A percentile compares a stretch with the other conserved stretches of the same genome.
These are phyloP conservation scores for Zygaena filipendulae DNA, from an alignment of 2,888 invertebrate genomes.

Conservation along the genomic window DNA sequence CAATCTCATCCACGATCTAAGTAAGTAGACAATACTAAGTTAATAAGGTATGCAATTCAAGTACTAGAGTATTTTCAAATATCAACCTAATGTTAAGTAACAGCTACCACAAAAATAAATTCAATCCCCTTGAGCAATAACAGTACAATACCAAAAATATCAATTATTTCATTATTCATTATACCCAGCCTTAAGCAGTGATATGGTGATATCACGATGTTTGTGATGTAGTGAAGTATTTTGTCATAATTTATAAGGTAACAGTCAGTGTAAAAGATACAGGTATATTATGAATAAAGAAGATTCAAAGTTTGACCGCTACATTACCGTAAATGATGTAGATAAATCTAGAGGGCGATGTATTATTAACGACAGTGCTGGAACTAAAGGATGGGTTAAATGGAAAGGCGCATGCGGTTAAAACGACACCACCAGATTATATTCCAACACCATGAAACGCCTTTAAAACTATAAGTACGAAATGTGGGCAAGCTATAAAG, in stretches of 20 bases:
- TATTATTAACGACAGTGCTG: too few relatives aligned
- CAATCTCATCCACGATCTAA: conserved; percentile 18
- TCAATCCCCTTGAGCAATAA: conserved; percentile 56
- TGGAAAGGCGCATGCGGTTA: conserved; percentile 51
- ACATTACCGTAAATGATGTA: background rate
- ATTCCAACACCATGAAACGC: conserved; percentile 29
- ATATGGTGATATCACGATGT: conserved; percentile 58
- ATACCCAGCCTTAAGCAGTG: conserved; percentile 45
- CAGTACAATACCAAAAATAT: conserved; percentile 60
- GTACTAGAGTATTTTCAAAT: conserved; percentile 35
- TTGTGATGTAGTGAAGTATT: conserved; percentile 15
- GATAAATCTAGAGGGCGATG: too few relatives aligned
- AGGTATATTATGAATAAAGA: too few relatives aligned
- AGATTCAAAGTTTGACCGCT: too few relatives aligned
- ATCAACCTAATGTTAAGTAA: conserved; percentile 33
- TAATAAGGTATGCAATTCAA: too few relatives aligned
- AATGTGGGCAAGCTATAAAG: too few relatives aligned
- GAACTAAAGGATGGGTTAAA: conserved; percentile 24
- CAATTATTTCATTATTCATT: conserved; percentile 29
- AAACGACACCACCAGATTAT: conserved; percentile 26
- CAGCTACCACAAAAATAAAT: too few relatives aligned
- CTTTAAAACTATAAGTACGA: too few relatives aligned
- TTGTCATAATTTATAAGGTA: too few relatives aligned
- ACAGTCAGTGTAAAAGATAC: too few relatives aligned
- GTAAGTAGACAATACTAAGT: too few relatives aligned